These are phyloP conservation scores for Petroica traversi DNA, from an alignment of 2,113 vertebrate species.

Conservation along the genomic window DNA sequence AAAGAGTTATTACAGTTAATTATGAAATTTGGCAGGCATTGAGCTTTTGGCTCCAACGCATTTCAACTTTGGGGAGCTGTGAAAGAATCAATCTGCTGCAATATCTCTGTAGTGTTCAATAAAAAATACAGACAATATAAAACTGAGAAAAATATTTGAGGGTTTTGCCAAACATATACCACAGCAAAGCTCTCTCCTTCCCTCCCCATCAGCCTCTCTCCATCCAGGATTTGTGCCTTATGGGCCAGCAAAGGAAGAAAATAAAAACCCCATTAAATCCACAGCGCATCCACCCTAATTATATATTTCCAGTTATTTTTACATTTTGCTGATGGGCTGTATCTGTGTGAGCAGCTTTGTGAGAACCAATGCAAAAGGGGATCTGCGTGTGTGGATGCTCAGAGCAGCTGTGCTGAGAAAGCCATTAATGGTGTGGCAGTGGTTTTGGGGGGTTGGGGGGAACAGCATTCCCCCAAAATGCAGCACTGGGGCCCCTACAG, in stretches of 20 bases:
- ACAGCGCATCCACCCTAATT: neutral
- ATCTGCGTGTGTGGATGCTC: rapidly evolving
- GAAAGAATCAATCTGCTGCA: constrained; percentile 46
- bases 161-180: neutral
- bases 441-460: neutral
- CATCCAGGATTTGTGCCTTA: neutral
- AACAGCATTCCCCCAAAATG: neutral
- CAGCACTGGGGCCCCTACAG: rapidly evolving
- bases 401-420: neutral
- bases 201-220: neutral
- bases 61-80: constrained; percentile 19
- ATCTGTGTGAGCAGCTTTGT: neutral
- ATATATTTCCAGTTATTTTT: constrained; percentile 36
- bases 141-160: constrained; percentile 16
- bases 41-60: neutral
- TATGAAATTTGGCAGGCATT: constrained; percentile 18
- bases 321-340: constrained; percentile 24
- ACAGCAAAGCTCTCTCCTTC: neutral
- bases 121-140: neutral
- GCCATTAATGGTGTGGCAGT: neutral
- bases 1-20: constrained; percentile 43
- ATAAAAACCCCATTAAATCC: constrained; percentile 8
- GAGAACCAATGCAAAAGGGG: neutral
- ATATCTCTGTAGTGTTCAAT: neutral
- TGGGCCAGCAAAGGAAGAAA: neutral